A percentile compares a stretch with the other conserved stretches of the same genome.
These are phyloP conservation scores for Patiria pectinifera DNA, from an alignment of 53 echinoderm and acorn worm genomes.

Conservation along the genomic window DNA sequence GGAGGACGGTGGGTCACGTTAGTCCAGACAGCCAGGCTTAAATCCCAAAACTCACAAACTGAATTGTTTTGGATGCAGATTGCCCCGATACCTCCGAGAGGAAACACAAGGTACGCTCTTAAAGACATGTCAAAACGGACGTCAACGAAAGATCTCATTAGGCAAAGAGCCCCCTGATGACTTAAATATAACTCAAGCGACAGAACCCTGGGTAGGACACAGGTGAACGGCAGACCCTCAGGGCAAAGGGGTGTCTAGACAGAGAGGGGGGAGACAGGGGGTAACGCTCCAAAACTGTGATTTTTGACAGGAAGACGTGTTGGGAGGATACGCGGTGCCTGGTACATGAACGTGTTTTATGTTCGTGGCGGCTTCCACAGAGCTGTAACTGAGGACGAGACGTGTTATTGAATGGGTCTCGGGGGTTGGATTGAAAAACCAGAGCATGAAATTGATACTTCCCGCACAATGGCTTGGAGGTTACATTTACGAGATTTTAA, in stretches of 20 bases:
- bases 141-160: conserved; percentile 23
- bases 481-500: background rate
- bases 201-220: background rate
- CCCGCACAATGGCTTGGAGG: background rate
- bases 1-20: background rate
- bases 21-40: background rate
- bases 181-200: conserved; percentile 37
- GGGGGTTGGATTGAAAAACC: background rate
- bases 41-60: background rate
- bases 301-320: conserved; percentile 50
- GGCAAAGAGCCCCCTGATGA: background rate
- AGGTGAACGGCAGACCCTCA: conserved; percentile 16
- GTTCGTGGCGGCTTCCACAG: background rate
- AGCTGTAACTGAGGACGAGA: background rate
- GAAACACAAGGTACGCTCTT: conserved; percentile 11
- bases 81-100: background rate
- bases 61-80: background rate
- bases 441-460: conserved; percentile 32
- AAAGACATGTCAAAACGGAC: conserved; percentile 17
- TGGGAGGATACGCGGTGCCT: background rate
- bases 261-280: conserved; percentile 3
- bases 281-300: conserved; percentile 19
- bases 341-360: background rate
- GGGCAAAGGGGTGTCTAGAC: conserved; percentile 35
- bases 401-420: conserved; percentile 7